A percentile compares a stretch with the other conserved stretches of the same genome.
Conservation (phyloP, 1,140 invertebrate species). For the Drosophila rufa region DNA sequence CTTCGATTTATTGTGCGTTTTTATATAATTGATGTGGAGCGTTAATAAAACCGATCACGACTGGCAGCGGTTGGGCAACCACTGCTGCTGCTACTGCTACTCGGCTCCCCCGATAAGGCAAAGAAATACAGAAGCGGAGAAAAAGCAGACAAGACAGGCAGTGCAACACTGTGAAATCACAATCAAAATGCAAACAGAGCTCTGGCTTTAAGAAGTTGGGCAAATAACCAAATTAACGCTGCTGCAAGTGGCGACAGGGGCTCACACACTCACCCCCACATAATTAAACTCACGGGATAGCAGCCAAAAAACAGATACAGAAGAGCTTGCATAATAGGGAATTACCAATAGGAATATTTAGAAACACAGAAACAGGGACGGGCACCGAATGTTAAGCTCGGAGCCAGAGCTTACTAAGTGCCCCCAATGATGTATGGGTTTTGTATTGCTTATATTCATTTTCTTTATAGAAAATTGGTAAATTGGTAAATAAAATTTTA, state of each 20-base stretch:
- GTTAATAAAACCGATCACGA: constrained; percentile 71
- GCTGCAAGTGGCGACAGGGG: constrained; percentile 43
- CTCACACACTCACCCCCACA: constrained; percentile 37
- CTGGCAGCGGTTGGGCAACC: constrained; percentile 37
- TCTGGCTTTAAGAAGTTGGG: constrained; percentile 64
- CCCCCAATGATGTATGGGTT: background rate
- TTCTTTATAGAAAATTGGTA: too few species aligned
- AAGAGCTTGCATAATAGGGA: background rate
- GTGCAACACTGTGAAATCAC: constrained; percentile 29
- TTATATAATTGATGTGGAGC: constrained; percentile 30
- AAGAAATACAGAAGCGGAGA: background rate
- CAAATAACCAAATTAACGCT: constrained; percentile 70
- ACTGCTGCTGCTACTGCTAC: background rate
- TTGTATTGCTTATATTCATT: background rate
- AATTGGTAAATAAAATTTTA: too few species aligned
- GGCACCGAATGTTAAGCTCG: background rate
- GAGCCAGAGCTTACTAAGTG: too few species aligned
- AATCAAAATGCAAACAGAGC: constrained; percentile 75
- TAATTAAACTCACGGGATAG: constrained; percentile 23
- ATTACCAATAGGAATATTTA: background rate
- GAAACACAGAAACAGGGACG: background rate
- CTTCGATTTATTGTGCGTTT: constrained; percentile 31
- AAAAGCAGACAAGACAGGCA: constrained; percentile 11
- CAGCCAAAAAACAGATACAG: constrained; percentile 22
- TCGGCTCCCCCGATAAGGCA: constrained; percentile 24